Evolutionary conservation across 1,140 invertebrate genomes (phyloP).

Genomic region (Chironomus tepperi): DNA sequence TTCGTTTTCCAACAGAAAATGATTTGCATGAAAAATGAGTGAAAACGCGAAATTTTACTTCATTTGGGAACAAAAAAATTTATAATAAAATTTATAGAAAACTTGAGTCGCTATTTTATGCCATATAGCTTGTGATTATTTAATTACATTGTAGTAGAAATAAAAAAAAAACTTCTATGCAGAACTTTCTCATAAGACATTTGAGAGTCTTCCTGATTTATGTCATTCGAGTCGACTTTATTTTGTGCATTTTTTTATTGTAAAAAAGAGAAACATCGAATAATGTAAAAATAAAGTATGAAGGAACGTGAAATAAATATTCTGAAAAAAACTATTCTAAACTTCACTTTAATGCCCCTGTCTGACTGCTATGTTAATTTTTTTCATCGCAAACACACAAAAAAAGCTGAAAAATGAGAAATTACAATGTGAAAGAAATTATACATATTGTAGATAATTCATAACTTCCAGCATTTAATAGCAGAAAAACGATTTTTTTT

Average conservation of each 20-base stretch:
- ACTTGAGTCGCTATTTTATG: not conserved
- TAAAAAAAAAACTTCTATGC: not conserved
- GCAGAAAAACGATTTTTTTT: slow-evolving; percentile 2
- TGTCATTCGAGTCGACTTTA: not conserved
- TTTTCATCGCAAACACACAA: no score
- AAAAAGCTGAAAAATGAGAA: not conserved
- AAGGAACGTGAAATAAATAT: no score
- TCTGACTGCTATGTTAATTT: no score
- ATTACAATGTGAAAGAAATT: not conserved
- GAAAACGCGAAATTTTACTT: slow-evolving; percentile 4
- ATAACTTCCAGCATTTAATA: slow-evolving; percentile 7
- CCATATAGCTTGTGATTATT: not conserved
- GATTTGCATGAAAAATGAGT: slow-evolving; percentile 23
- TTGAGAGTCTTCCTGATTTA: not conserved
- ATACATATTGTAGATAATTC: not conserved
- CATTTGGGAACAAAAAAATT: not conserved
- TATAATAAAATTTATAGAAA: not conserved
- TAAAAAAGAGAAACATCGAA: not conserved
- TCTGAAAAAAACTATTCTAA: no score
- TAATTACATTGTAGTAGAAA: not conserved
- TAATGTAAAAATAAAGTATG: not conserved
- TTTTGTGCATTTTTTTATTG: not conserved
- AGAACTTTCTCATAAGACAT: not conserved
- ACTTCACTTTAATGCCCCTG: no score
- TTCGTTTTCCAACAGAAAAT: not conserved